phyloP scores from a whole-genome alignment of 2,888 invertebrate species.

The Aspidiotus rigidus region DNA sequence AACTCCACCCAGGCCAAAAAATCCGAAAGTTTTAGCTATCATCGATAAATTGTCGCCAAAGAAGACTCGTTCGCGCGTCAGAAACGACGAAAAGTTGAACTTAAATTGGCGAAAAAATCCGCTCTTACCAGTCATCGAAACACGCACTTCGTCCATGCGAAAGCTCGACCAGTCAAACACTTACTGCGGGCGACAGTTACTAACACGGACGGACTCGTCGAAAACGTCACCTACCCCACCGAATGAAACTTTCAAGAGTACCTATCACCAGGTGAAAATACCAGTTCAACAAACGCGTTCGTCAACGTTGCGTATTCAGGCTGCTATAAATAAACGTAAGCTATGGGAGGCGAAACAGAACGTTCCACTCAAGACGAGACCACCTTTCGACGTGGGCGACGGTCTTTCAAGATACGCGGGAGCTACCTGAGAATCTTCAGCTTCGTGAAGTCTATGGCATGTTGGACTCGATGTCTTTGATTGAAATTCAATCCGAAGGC shows the following conservation, averaged over 20 bases:
- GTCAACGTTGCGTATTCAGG: neutral
- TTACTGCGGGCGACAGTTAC: neutral
- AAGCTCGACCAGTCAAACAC: neutral
- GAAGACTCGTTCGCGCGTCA: too few relatives aligned
- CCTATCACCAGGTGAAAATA: neutral
- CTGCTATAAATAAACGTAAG: neutral
- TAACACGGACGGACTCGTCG: neutral
- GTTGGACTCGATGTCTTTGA: neutral
- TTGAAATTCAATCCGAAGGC: constrained; percentile 21
- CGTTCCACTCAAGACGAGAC: neutral
- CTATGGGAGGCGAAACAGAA: neutral
- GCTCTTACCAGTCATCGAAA: neutral
- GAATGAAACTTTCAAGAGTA: neutral
- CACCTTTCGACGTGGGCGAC: neutral
- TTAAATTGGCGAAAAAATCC: constrained; percentile 15
- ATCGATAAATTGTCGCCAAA: too few relatives aligned
- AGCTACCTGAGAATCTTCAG: constrained; percentile 14
- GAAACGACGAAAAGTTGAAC: neutral
- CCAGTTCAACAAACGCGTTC: constrained; percentile 12
- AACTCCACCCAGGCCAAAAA: neutral
- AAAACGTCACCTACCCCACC: neutral
- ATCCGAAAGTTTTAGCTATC: neutral
- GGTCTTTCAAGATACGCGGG: neutral
- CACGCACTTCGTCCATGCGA: neutral
- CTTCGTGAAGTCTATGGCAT: constrained; percentile 22